These are phyloP conservation scores for Pipa parva DNA, from an alignment of 2,113 vertebrate species.

Conservation along the genomic window DNA sequence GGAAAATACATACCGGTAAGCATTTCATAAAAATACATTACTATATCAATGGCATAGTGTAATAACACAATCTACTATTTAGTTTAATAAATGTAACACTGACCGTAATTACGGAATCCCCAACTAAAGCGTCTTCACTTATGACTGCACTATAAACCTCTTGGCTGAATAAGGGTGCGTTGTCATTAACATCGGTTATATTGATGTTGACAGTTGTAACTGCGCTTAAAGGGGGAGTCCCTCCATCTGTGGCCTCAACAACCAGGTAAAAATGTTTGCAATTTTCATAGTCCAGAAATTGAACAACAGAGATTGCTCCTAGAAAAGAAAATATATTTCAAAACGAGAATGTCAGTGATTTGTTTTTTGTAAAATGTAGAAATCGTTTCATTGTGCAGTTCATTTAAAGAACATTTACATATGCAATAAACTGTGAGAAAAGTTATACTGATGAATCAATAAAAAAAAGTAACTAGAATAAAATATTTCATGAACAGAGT, in stretches of 20 bases:
- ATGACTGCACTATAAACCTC: conserved; percentile 78
- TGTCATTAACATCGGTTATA: conserved; percentile 93
- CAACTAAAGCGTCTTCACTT: conserved; percentile 80
- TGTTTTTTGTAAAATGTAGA: no score
- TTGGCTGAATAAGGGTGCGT: conserved; percentile 80
- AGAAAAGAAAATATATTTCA: conserved; percentile 53
- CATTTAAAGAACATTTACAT: no score
- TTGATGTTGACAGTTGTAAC: conserved; percentile 87
- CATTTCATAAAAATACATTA: background rate
- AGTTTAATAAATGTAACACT: conserved; percentile 21
- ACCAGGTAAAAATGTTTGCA: conserved; percentile 90
- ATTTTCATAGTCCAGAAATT: conserved; percentile 83
- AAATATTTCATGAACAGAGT: no score
- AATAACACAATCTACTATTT: conserved; percentile 6
- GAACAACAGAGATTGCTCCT: conserved; percentile 82
- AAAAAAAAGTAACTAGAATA: no score
- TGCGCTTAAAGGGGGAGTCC: conserved; percentile 80
- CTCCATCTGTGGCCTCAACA: conserved; percentile 89
- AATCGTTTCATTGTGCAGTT: no score
- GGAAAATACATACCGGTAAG: background rate
- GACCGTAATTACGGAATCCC: conserved; percentile 81
- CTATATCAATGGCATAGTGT: background rate
- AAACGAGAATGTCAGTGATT: no score
- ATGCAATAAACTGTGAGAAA: no score
- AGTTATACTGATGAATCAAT: no score